Conservation (phyloP, 2,113 vertebrate genomes). For the Casuarius casuarius region DNA sequence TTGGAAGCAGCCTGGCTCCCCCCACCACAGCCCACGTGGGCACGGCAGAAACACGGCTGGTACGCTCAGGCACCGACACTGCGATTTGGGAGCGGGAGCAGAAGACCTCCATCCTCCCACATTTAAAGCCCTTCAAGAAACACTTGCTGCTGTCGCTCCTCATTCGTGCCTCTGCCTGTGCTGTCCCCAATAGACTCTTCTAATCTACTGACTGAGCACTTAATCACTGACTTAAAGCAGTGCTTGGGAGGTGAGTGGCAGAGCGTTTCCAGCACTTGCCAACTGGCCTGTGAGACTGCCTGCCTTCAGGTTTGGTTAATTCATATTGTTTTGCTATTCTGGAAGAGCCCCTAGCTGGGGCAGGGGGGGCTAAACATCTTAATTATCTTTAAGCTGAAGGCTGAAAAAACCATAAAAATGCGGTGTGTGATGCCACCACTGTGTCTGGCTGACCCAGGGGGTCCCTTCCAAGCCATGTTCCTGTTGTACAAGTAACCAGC, state of each 20-base stretch:
- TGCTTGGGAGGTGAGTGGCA: neutral
- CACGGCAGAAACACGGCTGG: neutral
- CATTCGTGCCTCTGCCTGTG: neutral
- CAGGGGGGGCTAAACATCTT: neutral
- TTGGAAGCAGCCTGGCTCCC: neutral
- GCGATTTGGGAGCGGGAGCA: neutral
- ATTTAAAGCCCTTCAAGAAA: neutral
- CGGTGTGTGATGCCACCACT: neutral
- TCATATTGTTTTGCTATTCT: rapidly evolving
- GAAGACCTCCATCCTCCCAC: neutral
- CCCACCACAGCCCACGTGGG: neutral
- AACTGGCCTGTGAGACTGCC: neutral
- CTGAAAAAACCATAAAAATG: neutral
- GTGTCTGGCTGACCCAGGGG: neutral
- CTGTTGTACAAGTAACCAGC: neutral
- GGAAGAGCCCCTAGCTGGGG: neutral
- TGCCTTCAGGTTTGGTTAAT: neutral
- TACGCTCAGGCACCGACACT: rapidly evolving
- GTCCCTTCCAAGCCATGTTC: neutral
- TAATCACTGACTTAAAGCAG: neutral
- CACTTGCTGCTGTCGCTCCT: neutral
- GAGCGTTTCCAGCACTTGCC: neutral
- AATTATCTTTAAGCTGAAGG: neutral
- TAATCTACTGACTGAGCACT: slow-evolving; percentile 15
- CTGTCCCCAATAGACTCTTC: neutral